These are phyloP conservation scores for Pseudopipra pipra DNA, from an alignment of 2,113 vertebrate genomes.

Conservation along the genomic window DNA sequence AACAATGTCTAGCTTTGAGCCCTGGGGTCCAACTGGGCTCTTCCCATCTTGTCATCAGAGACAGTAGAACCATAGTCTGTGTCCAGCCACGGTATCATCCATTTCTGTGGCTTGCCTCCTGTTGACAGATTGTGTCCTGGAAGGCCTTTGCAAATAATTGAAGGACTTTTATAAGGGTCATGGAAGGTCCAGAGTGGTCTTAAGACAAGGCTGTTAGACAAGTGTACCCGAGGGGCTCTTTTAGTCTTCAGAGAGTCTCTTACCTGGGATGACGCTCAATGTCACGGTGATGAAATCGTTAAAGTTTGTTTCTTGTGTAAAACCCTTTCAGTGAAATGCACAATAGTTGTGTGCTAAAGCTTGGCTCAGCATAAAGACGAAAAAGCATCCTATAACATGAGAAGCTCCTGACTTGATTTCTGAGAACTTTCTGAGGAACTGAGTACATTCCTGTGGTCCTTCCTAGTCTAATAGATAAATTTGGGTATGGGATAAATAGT, in stretches of 20 bases:
- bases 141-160: neutral
- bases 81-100: accelerated
- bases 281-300: neutral
- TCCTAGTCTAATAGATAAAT: neutral
- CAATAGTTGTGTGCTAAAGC: neutral
- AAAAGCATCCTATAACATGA: neutral
- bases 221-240: neutral
- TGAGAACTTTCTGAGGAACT: neutral
- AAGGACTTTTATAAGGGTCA: neutral
- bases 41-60: neutral
- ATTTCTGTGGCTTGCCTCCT: neutral
- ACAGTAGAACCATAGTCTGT: neutral
- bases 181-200: neutral
- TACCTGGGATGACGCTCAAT: neutral
- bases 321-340: neutral
- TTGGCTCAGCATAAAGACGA: neutral
- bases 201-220: neutral
- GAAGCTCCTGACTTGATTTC: neutral
- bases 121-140: neutral
- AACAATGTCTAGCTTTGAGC: neutral
- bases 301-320: neutral
- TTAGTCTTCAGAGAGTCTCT: neutral
- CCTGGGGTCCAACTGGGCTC: neutral
- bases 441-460: neutral
- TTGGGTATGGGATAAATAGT: neutral